Evolutionary conservation across 2,113 vertebrate species (phyloP).

Genomic region (Periophthalmodon schlosseri): DNA sequence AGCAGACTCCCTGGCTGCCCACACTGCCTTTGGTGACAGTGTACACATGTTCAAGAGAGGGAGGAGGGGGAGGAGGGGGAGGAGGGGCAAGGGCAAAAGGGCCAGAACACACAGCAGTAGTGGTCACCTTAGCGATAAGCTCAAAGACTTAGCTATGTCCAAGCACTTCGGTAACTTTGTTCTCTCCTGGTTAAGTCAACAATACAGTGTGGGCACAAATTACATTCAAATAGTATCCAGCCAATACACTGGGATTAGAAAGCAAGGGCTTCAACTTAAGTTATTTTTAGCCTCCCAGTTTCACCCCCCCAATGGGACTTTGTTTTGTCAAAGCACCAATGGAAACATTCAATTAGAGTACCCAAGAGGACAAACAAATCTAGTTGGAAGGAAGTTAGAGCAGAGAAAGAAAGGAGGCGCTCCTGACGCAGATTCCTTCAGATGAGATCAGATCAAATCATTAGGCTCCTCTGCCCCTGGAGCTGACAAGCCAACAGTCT

Average conservation of each 20-base stretch:
- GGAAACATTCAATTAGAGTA: constrained; percentile 76
- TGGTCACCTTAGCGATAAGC: constrained; percentile 57
- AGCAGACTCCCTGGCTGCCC: constrained; percentile 46
- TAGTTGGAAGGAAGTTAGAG: constrained; percentile 53
- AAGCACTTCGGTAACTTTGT: constrained; percentile 38
- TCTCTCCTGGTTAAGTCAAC: constrained; percentile 22
- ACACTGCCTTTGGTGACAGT: constrained; percentile 42
- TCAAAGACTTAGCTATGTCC: constrained; percentile 28
- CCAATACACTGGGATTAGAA: constrained; percentile 72
- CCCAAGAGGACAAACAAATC: constrained; percentile 35
- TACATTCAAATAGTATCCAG: constrained; percentile 77
- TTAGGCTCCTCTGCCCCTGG: constrained; percentile 53
- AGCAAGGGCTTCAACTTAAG: constrained; percentile 69
- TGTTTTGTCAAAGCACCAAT: constrained; percentile 72
- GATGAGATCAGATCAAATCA: constrained; percentile 70
- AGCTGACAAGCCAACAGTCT: constrained; percentile 61
- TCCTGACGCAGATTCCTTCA: constrained; percentile 66
- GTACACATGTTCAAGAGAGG: constrained; percentile 43
- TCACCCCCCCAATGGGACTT: constrained; percentile 55
- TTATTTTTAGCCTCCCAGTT: constrained; percentile 77
- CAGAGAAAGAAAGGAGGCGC: constrained; percentile 18
- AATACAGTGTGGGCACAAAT: constrained; percentile 52
- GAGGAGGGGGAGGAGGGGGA: not conserved
- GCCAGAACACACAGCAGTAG: constrained; percentile 16
- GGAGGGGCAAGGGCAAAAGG: constrained; percentile 53